These are phyloP conservation scores for Apotomis betuletana DNA, from an alignment of 2,888 invertebrate genomes.

Conservation along the genomic window DNA sequence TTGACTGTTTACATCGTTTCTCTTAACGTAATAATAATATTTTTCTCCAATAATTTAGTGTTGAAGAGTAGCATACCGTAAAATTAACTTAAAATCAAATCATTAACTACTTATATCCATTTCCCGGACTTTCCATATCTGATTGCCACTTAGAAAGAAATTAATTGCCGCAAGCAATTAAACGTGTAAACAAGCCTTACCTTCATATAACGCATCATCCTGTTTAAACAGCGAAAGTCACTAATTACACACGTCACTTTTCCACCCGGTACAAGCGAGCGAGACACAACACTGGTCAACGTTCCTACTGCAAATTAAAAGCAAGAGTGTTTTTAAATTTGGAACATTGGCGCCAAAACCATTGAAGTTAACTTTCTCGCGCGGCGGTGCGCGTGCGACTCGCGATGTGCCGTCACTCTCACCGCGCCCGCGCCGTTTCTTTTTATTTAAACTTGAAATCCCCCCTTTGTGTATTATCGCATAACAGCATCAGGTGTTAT, in stretches of 20 bases:
- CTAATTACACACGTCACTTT: conserved; percentile 61
- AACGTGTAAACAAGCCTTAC: conserved; percentile 49
- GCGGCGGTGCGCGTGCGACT: conserved; percentile 60
- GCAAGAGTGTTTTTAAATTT: conserved; percentile 33
- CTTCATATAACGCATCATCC: conserved; percentile 76
- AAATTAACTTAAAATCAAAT: not conserved
- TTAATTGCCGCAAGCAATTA: conserved; percentile 25
- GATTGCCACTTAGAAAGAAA: conserved; percentile 23
- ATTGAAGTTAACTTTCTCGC: conserved; percentile 62
- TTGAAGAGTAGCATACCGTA: too few relatives aligned
- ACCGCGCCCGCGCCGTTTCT: conserved; percentile 70
- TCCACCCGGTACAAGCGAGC: conserved; percentile 54
- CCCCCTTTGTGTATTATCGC: conserved; percentile 74
- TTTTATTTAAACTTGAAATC: conserved; percentile 75
- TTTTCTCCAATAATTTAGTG: too few relatives aligned
- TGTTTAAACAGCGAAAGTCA: conserved; percentile 70
- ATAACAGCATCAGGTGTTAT: conserved; percentile 67
- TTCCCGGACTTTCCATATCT: conserved; percentile 19
- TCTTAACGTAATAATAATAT: too few relatives aligned
- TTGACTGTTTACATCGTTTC: too few relatives aligned
- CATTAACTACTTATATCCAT: not conserved
- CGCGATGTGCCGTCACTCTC: conserved; percentile 72
- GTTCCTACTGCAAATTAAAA: conserved; percentile 35
- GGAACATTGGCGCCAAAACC: conserved; percentile 46
- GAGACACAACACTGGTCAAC: conserved; percentile 42